A percentile compares a stretch with the other conserved stretches of the same genome.
These are phyloP conservation scores for Dilophus febrilis DNA, from an alignment of 2,888 invertebrate species.

Conservation along the genomic window DNA sequence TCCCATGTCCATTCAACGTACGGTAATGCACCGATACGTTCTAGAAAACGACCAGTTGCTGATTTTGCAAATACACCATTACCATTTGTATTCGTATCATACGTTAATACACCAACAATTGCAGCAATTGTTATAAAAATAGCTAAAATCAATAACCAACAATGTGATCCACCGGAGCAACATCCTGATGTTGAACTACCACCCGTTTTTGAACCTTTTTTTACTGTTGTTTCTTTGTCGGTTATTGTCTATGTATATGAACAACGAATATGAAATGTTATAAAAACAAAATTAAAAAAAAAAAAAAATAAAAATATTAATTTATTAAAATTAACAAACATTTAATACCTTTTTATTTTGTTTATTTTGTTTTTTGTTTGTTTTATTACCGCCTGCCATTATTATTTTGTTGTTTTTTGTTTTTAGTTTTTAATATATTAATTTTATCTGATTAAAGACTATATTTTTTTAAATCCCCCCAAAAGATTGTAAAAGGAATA, in stretches of 20 bases:
- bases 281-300: slow-evolving; percentile 9
- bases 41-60: slow-evolving; percentile 43
- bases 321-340: not conserved
- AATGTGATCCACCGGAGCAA: slow-evolving; percentile 28
- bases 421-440: no score
- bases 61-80: slow-evolving; percentile 54
- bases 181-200: not conserved
- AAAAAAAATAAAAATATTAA: not conserved
- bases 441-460: no score
- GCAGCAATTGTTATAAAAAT: slow-evolving; percentile 41
- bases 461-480: not conserved
- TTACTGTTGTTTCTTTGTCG: slow-evolving; percentile 17
- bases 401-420: no score
- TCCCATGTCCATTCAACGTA: slow-evolving; percentile 46
- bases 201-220: no score
- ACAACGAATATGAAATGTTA: no score
- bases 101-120: slow-evolving; percentile 41
- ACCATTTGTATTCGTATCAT: slow-evolving; percentile 42
- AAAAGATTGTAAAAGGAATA: not conserved
- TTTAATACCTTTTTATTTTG: slow-evolving; percentile 21
- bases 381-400: slow-evolving; percentile 16
- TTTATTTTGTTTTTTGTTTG: slow-evolving; percentile 19
- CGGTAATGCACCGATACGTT: slow-evolving; percentile 44
- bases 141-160: slow-evolving; percentile 49
- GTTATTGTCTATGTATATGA: no score